Conservation (phyloP, 2,113 vertebrate genomes). For the Megalops atlanticus region DNA sequence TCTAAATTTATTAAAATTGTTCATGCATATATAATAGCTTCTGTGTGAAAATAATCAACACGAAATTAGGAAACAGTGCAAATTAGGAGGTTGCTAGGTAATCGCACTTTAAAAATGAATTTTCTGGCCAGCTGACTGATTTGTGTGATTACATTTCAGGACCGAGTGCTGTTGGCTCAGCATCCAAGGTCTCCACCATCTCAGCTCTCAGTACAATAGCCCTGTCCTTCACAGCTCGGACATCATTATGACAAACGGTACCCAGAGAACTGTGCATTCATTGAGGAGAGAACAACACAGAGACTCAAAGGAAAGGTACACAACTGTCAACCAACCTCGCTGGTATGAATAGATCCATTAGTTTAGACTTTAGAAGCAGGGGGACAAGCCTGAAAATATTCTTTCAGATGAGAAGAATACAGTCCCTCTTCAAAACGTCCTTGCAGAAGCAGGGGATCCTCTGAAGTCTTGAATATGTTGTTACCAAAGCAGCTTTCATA, state of each 20-base stretch:
- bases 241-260: constrained; percentile 92
- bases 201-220: constrained; percentile 96
- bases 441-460: constrained; percentile 75
- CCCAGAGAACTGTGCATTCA: constrained; percentile 57
- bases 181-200: constrained; percentile 88
- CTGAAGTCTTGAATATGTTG: constrained; percentile 91
- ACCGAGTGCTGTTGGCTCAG: constrained; percentile 86
- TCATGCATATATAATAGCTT: not conserved
- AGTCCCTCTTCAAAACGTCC: constrained; percentile 73
- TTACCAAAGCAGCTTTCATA: constrained; percentile 99
- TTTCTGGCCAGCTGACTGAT: constrained; percentile 30
- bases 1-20: not conserved
- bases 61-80: not conserved
- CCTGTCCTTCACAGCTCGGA: constrained; percentile 95
- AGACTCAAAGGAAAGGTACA: constrained; percentile 56
- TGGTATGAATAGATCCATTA: constrained; percentile 79
- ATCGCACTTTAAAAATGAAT: no score
- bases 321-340: constrained; percentile 51
- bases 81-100: no score
- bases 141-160: constrained; percentile 68
- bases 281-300: constrained; percentile 56
- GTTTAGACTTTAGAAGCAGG: constrained; percentile 85
- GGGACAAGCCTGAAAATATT: constrained; percentile 63
- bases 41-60: no score
- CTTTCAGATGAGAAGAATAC: constrained; percentile 53